These are phyloP conservation scores for Apotomis capreana DNA, from an alignment of 2,888 invertebrate genomes.

Conservation along the genomic window DNA sequence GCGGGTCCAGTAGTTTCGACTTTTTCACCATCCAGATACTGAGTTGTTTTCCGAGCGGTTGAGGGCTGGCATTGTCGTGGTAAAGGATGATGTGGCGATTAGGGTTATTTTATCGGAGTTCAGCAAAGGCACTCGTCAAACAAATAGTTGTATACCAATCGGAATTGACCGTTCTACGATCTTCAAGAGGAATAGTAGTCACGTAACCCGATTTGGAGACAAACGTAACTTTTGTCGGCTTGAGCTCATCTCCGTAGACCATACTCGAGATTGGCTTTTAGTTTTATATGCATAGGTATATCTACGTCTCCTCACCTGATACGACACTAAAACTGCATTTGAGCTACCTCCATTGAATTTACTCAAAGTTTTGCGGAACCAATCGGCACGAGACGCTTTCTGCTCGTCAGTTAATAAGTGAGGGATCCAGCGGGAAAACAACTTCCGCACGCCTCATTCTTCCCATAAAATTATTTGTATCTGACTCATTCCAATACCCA, in stretches of 20 bases:
- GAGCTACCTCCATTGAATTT: neutral
- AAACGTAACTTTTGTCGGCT: neutral
- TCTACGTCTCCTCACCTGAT: neutral
- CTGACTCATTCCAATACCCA: too few relatives aligned
- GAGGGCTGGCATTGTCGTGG: constrained; percentile 4
- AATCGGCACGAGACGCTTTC: too few relatives aligned
- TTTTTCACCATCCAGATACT: neutral
- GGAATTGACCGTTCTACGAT: neutral
- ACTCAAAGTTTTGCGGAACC: too few relatives aligned
- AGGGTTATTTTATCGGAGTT: neutral
- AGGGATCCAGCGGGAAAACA: too few relatives aligned
- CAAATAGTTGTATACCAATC: constrained; percentile 6
- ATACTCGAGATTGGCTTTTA: constrained; percentile 4
- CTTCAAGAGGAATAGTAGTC: neutral
- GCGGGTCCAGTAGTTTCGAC: neutral
- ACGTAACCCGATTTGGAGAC: constrained; percentile 12
- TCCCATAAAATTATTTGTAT: too few relatives aligned
- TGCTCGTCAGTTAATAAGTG: too few relatives aligned
- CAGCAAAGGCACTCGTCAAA: constrained; percentile 7
- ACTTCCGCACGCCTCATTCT: too few relatives aligned
- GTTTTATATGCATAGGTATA: neutral
- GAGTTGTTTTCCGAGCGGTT: constrained; percentile 3
- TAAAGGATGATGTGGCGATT: neutral
- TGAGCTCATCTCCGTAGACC: constrained; percentile 2
- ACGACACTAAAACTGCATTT: neutral